phyloP scores from a whole-genome alignment of 2,888 invertebrate genomes.

The Spilarctia lutea region DNA sequence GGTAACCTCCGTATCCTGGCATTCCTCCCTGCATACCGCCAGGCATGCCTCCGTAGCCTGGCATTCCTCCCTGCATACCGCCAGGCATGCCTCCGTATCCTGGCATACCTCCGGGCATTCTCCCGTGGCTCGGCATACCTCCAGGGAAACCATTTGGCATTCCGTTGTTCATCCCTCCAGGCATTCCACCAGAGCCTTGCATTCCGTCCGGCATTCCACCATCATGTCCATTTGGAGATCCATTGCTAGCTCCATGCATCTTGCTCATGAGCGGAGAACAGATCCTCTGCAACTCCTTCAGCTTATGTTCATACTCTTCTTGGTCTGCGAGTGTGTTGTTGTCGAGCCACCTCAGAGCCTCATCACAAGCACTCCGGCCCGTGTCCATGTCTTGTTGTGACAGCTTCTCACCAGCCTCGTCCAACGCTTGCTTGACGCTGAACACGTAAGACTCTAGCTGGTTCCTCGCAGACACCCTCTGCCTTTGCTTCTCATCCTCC shows the following conservation, averaged over 20 bases:
- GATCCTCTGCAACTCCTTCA: conserved; percentile 86
- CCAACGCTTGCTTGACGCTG: conserved; percentile 86
- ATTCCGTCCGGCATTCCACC: conserved; percentile 26
- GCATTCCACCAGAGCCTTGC: conserved; percentile 8
- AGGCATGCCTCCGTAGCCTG: conserved; percentile 7
- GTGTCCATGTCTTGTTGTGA: conserved; percentile 87
- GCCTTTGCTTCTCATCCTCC: conserved; percentile 16
- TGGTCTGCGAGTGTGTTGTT: conserved; percentile 88
- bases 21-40: conserved; percentile 1
- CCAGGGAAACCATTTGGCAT: conserved; percentile 11
- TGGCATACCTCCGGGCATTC: conserved; percentile 8
- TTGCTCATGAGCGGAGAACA: conserved; percentile 88
- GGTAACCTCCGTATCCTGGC: conserved; percentile 21
- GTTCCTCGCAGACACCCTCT: conserved; percentile 15
- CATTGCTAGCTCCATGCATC: conserved; percentile 83
- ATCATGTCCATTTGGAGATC: conserved; percentile 21
- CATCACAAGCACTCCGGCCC: conserved; percentile 84
- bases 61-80: background rate
- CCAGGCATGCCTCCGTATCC: background rate
- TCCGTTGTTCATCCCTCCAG: conserved; percentile 10
- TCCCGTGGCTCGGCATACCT: background rate
- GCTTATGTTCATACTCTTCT: conserved; percentile 88
- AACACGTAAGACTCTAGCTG: conserved; percentile 17
- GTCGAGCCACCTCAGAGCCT: conserved; percentile 90
- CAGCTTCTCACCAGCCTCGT: conserved; percentile 88